These are phyloP conservation scores for Cyphomyrus plagiostoma DNA, from an alignment of 2,113 vertebrate genomes.

Conservation along the genomic window DNA sequence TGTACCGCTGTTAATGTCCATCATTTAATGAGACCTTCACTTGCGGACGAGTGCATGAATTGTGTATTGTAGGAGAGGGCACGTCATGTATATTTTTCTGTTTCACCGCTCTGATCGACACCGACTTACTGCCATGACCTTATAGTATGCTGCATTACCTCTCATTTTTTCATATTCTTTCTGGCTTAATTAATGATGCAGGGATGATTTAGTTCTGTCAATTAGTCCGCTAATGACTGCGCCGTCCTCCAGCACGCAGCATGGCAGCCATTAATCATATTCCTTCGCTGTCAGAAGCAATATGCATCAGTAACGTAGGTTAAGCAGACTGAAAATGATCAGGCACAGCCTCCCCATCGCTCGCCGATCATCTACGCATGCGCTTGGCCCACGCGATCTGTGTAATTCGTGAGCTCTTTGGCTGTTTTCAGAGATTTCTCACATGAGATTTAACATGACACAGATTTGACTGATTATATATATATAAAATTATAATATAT, in stretches of 20 bases:
- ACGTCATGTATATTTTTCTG: not conserved
- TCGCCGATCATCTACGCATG: not conserved
- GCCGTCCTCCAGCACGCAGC: constrained; percentile 41
- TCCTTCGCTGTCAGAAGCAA: constrained; percentile 32
- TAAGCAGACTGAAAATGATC: not conserved
- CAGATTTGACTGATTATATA: not conserved
- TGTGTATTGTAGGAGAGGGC: not conserved
- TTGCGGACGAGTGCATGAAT: not conserved
- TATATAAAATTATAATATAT: not conserved
- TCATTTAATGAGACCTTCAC: constrained; percentile 7
- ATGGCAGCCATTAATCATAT: constrained; percentile 48
- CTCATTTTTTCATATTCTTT: constrained; percentile 8
- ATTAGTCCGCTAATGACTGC: constrained; percentile 51
- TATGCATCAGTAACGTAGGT: constrained; percentile 29
- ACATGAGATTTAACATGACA: not conserved
- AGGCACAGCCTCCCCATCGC: not conserved
- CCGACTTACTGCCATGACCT: not conserved
- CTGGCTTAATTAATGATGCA: constrained; percentile 39
- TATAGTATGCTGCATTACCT: not conserved
- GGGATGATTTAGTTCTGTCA: constrained; percentile 47
- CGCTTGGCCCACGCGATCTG: not conserved
- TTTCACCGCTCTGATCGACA: not conserved
- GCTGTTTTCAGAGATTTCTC: not conserved
- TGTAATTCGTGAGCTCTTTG: not conserved
- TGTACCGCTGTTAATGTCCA: not conserved